These are phyloP conservation scores for Corythornis madagascariensis DNA, from an alignment of 2,113 vertebrate genomes.

Conservation along the genomic window DNA sequence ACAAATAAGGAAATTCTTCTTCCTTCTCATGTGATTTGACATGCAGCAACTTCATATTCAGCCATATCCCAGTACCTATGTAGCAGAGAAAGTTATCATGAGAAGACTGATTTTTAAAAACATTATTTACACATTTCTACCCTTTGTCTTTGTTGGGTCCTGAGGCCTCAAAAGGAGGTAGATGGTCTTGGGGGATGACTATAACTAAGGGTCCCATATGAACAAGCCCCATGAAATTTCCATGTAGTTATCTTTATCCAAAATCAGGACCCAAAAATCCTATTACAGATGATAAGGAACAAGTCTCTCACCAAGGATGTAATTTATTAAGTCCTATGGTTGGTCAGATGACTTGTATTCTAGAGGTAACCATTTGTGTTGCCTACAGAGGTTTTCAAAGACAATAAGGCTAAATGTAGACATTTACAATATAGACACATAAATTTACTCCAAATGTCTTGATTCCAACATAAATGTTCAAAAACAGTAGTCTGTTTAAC, in stretches of 20 bases:
- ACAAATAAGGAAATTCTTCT: not conserved
- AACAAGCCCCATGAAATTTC: not conserved
- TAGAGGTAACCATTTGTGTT: not conserved
- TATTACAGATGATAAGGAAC: not conserved
- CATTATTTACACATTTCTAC: not conserved
- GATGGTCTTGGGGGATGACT: not conserved
- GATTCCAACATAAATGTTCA: not conserved
- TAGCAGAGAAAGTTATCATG: not conserved
- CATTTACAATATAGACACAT: not conserved
- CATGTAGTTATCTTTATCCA: not conserved
- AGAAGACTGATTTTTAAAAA: not conserved
- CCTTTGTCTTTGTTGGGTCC: not conserved
- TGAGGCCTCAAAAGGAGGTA: not conserved
- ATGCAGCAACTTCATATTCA: not conserved
- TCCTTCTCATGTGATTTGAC: not conserved
- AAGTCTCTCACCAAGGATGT: not conserved
- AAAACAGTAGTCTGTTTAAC: not conserved
- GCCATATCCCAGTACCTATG: not conserved
- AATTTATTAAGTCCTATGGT: not conserved
- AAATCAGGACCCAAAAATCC: not conserved
- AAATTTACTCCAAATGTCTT: not conserved
- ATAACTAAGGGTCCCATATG: not conserved
- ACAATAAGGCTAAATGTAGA: not conserved
- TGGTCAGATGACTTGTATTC: not conserved
- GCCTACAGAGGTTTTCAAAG: not conserved